phyloP scores from a whole-genome alignment of 2,113 vertebrate genomes.

The Gymnorhina tibicen region DNA sequence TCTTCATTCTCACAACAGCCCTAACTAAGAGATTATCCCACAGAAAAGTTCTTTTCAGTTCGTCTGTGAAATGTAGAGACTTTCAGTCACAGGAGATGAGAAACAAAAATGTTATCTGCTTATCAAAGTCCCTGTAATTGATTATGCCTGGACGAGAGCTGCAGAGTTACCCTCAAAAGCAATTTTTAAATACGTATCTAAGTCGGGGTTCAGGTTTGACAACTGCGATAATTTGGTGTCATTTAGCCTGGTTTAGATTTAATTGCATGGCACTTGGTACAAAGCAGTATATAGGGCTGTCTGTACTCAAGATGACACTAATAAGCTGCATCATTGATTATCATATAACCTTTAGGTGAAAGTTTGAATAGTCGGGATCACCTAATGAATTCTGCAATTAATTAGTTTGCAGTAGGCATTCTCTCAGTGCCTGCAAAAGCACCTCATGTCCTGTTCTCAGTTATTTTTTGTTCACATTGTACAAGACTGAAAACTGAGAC shows the following conservation, averaged over 20 bases:
- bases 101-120: neutral
- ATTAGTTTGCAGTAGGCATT: neutral
- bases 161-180: neutral
- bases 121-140: neutral
- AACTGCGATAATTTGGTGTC: neutral
- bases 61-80: neutral
- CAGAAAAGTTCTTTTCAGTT: neutral
- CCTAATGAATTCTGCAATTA: neutral
- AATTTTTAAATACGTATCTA: rapidly evolving
- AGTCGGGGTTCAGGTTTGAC: neutral
- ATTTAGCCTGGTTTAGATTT: neutral
- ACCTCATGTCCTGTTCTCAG: neutral
- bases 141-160: neutral
- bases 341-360: neutral
- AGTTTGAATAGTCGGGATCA: neutral
- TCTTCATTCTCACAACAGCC: neutral
- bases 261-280: neutral
- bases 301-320: neutral
- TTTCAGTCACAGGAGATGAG: neutral
- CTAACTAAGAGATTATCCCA: neutral
- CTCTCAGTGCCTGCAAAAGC: neutral
- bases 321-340: neutral
- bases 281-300: neutral
- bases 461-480: neutral
- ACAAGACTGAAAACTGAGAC: neutral